Base-by-base conservation (phyloP, 2,113 vertebrate species). In the Gobiocypris rarus region DNA sequence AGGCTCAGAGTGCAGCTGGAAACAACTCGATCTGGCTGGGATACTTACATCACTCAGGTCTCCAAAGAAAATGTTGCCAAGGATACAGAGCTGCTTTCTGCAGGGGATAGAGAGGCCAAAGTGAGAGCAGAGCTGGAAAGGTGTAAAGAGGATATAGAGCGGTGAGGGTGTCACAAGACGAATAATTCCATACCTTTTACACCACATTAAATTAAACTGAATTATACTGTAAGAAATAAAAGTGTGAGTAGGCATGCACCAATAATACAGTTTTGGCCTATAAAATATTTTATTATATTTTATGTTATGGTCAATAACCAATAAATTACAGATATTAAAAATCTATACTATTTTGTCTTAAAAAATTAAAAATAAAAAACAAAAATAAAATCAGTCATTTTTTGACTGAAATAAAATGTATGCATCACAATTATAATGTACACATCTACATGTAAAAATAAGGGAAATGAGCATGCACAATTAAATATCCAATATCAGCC, bases 31-130 rank as follows among this genome's bases (percentile, higher is more conserved):
- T 80, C 86, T 3, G 85, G 87, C 82, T 94, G 93, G 93, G 93
- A 96, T 11, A 84, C 90, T 67, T 93, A 95, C 80, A 86, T 95
- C 9, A 77, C 77, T 4, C 92, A 95, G 76, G 85, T 93, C 22
- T 94, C 92, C 74, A 92, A 90, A 84, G 93, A 95, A n/a, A 91
- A 87, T 0, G 90, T 93, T 61, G 87, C 91, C 87, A 95, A 90
- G 88, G 94, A 96, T 73, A 91, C 95, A 14, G 89, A 92, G 88
- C 85, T 94, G 24, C 92, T 96, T 28, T 15, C 81, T 1, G 65
- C 93, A 67, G 89, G 73, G 85, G 91, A 93, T 15, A 90, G 89
- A 59, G 91, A 90, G 58, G 54, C 61, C 52, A 94, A 91, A 76
- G 87, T 94, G 63, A 93, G 82, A 81, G 88, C 87, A 0, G 93